Base-by-base conservation (phyloP, 2,888 invertebrate species). In the Sminthurides aquaticus region DNA sequence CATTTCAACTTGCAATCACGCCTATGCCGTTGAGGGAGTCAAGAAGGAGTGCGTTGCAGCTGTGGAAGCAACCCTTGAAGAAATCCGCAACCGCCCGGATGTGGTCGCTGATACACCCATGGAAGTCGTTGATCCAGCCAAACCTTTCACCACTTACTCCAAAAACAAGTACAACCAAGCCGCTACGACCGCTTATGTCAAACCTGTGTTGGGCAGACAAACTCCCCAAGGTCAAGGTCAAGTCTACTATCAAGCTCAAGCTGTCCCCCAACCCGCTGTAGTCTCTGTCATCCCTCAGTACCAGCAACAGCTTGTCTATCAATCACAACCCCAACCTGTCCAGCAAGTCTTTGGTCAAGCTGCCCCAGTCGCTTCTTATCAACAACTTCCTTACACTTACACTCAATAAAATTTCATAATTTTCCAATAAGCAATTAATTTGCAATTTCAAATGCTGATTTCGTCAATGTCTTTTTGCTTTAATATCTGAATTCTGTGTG, bases 1-100 rank as follows among this genome's bases (percentile, higher is more conserved):
- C 26, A 65, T 67, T 48, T 64, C 67, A 5, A 62, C 64, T 0
- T 71, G 71, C 43, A 71, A 71, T 52, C 67, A 70, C 54, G 62
- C 67, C 2, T 49, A 61, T 24, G 60, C 63, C 27, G 68, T 71
- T 1, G 55, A 59, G 22, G 52, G 63, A 27, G 61, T 64, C 15
- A 67, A 64, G 22, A 57, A 43, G 25, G 62, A 67, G 54, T 71
- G 71, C 25, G 15, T 29, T 3, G 52, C 49, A 3, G 20, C 15
- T 18, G 63, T 58, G 11, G 63, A 58, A 11, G 57, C 57, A 2
- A 54, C 49, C 3, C 24, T 63, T 1, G 27, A 20, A 27, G 63
- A 63, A 26, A 63, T 63, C 22, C 34, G 34, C 1, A 18, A 58
- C 20, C 49, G 63, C 3, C 26, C 48, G 15, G 57, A 56, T 34